Evolutionary conservation across 2,797 vertebrate species (phyloP).

Genomic region (Falco naumanni): DNA sequence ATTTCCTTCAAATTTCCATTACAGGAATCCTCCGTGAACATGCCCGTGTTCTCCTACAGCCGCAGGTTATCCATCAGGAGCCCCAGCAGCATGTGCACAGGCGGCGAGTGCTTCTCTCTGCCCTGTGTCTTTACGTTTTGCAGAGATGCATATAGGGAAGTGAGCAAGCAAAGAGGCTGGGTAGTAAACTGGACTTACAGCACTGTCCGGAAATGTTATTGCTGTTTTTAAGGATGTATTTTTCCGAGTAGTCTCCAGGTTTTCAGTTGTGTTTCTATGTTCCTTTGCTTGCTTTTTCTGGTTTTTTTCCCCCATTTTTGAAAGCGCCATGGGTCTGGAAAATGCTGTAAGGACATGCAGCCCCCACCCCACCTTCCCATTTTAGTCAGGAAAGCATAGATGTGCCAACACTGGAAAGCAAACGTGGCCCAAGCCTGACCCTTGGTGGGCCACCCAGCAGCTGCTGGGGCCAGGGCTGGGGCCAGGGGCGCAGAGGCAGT

Average conservation of each 20-base stretch:
- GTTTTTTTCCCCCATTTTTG: accelerated
- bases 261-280: accelerated
- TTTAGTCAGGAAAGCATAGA: not conserved
- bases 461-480: not conserved
- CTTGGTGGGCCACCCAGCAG: not conserved
- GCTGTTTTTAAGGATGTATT: not conserved
- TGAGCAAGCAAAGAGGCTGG: not conserved
- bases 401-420: not conserved
- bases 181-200: not conserved
- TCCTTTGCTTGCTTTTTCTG: not conserved
- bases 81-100: not conserved
- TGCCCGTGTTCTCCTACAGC: constrained; percentile 39
- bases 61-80: constrained; percentile 37
- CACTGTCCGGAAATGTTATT: not conserved
- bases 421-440: not conserved
- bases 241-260: not conserved
- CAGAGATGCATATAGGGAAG: not conserved
- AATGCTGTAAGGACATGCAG: not conserved
- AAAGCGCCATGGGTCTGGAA: not conserved
- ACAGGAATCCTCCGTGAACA: constrained; percentile 34
- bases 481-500: not conserved
- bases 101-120: not conserved
- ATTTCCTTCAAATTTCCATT: constrained; percentile 42
- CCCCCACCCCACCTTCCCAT: accelerated
- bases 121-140: not conserved